phyloP scores from a whole-genome alignment of 2,888 invertebrate species.

The Andrena praecox region DNA sequence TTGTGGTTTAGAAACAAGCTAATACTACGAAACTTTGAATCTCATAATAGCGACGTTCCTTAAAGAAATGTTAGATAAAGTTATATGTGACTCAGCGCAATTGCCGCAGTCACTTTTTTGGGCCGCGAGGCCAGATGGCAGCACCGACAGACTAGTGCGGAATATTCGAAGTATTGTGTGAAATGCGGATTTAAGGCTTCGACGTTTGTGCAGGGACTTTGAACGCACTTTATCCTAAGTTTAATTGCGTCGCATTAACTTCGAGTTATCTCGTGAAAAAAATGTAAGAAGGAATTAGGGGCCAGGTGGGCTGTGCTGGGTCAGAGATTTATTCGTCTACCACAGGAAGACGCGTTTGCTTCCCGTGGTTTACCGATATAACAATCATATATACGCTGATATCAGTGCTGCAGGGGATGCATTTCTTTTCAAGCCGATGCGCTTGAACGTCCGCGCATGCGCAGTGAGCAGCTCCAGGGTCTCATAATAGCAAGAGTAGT shows the following conservation, averaged over 20 bases:
- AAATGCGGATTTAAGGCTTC: neutral
- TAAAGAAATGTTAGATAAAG: conserved; percentile 18
- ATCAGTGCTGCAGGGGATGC: neutral
- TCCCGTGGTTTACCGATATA: neutral
- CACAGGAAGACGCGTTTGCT: neutral
- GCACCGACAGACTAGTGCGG: conserved; percentile 24
- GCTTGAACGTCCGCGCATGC: conserved; percentile 49
- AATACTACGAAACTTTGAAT: conserved; percentile 27
- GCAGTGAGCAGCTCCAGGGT: conserved; percentile 42
- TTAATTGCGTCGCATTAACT: neutral
- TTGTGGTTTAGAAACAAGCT: neutral
- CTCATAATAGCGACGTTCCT: neutral
- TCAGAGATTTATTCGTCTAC: neutral
- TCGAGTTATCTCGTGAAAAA: neutral
- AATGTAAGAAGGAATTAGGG: neutral
- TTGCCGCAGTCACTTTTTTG: conserved; percentile 30
- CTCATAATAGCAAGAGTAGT: conserved; percentile 52
- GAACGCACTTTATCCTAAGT: neutral
- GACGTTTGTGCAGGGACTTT: neutral
- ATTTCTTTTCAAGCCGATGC: conserved; percentile 26
- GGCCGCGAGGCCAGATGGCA: conserved; percentile 44
- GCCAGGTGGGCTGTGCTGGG: neutral
- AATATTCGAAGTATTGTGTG: conserved; percentile 21
- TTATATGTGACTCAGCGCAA: conserved; percentile 19
- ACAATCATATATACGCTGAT: neutral